phyloP scores from a whole-genome alignment of 2,113 vertebrate genomes.

The Myiagra hebetior region DNA sequence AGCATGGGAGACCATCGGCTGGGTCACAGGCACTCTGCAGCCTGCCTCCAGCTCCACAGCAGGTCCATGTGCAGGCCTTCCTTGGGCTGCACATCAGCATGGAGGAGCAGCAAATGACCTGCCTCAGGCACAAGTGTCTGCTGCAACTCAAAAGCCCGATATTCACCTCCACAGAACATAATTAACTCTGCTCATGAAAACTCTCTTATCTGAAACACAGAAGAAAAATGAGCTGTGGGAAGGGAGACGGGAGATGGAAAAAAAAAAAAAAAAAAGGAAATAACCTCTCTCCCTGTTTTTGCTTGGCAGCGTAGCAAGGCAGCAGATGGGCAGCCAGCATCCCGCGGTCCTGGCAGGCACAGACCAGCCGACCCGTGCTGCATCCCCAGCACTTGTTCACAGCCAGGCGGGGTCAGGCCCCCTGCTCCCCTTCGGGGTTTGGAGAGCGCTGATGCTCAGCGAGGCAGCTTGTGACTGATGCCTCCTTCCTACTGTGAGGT shows the following conservation, averaged over 20 bases:
- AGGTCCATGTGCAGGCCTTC: background rate
- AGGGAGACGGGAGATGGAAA: background rate
- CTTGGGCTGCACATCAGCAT: background rate
- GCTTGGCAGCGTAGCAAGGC: background rate
- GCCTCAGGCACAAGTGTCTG: rapidly evolving
- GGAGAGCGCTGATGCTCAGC: background rate
- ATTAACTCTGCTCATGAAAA: constrained; percentile 41
- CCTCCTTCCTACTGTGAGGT: background rate
- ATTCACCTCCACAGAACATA: constrained; percentile 22
- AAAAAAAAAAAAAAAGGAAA: background rate
- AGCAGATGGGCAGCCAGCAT: background rate
- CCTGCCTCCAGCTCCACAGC: background rate
- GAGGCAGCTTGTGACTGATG: background rate
- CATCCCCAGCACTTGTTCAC: background rate
- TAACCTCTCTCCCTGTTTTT: background rate
- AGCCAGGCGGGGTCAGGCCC: background rate
- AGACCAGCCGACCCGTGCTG: background rate
- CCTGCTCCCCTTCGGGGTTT: background rate
- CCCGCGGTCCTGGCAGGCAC: background rate
- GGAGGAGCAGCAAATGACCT: background rate
- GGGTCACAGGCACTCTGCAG: background rate
- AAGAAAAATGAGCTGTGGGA: constrained; percentile 51
- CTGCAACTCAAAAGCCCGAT: background rate
- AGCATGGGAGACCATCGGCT: background rate
- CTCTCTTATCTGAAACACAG: constrained; percentile 40